These are phyloP conservation scores for Choristoneura fumiferana DNA, from an alignment of 1,140 invertebrate species.

Conservation along the genomic window DNA sequence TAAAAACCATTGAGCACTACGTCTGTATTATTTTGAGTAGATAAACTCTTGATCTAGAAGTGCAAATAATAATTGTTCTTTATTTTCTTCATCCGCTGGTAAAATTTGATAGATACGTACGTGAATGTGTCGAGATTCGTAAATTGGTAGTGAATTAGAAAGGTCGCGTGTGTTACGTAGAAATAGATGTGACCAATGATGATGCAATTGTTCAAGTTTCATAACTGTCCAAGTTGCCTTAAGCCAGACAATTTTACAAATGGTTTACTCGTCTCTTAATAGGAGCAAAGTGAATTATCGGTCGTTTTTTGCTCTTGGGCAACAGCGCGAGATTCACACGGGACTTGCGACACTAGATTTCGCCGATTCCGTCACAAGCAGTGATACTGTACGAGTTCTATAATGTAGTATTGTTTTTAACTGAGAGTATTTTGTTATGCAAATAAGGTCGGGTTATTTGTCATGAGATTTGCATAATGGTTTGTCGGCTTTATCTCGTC, in stretches of 20 bases:
- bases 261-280: constrained; percentile 43
- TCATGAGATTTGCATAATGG: constrained; percentile 20
- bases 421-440: constrained; percentile 43
- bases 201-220: constrained; percentile 36
- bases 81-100: too few species aligned
- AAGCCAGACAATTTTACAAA: constrained; percentile 55
- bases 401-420: constrained; percentile 53
- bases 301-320: constrained; percentile 41
- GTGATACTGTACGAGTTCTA: constrained; percentile 48
- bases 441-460: constrained; percentile 36
- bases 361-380: constrained; percentile 33
- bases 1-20: too few species aligned
- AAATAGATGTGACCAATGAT: constrained; percentile 38
- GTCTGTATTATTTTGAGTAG: too few species aligned
- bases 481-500: constrained; percentile 12
- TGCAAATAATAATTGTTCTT: too few species aligned
- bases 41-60: too few species aligned
- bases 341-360: constrained; percentile 55
- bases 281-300: constrained; percentile 43
- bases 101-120: too few species aligned
- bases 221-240: constrained; percentile 37
- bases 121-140: background rate
- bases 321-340: constrained; percentile 51
- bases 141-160: constrained; percentile 28
- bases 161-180: constrained; percentile 36